Evolutionary conservation across 2,888 invertebrate genomes (phyloP).

Genomic region (Oscheius sp.): DNA sequence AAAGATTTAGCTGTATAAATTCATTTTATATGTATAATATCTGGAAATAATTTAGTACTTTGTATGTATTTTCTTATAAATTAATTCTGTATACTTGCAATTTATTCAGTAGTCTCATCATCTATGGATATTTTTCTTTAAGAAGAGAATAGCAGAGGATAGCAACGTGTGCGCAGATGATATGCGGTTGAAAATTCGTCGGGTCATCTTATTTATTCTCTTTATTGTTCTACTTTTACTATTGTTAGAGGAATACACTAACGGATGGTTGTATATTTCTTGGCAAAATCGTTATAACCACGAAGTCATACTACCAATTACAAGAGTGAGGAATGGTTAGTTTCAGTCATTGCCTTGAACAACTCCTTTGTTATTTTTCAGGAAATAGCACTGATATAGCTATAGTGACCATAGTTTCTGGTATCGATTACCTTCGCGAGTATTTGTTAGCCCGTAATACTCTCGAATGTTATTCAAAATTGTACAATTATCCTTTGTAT

Average conservation of each 20-base stretch:
- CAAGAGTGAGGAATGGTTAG: too few relatives aligned
- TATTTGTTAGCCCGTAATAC: slow-evolving; percentile 23
- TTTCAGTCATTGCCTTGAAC: too few relatives aligned
- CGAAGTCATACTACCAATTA: too few relatives aligned
- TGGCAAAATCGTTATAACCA: slow-evolving; percentile 30
- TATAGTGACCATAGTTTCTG: slow-evolving; percentile 29
- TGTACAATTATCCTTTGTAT: slow-evolving; percentile 17
- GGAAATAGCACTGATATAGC: slow-evolving; percentile 25
- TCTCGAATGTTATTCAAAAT: slow-evolving; percentile 4
- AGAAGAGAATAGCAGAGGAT: too few relatives aligned
- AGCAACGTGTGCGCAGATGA: slow-evolving; percentile 13
- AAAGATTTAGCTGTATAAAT: slow-evolving; percentile 80
- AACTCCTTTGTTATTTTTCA: neutral
- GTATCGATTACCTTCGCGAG: slow-evolving; percentile 9
- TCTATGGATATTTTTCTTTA: too few relatives aligned
- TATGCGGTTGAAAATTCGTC: slow-evolving; percentile 11
- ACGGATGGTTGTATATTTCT: slow-evolving; percentile 23
- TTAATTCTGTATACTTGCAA: neutral
- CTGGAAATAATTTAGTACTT: too few relatives aligned
- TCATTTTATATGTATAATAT: slow-evolving; percentile 12
- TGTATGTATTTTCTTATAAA: too few relatives aligned
- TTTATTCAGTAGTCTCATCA: neutral
- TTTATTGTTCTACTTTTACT: slow-evolving; percentile 3
- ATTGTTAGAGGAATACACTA: slow-evolving; percentile 27
- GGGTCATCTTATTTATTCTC: neutral